A percentile compares a stretch with the other conserved stretches of the same genome.
Conservation (phyloP, 2,888 invertebrate species). For the Agrotis segetum region DNA sequence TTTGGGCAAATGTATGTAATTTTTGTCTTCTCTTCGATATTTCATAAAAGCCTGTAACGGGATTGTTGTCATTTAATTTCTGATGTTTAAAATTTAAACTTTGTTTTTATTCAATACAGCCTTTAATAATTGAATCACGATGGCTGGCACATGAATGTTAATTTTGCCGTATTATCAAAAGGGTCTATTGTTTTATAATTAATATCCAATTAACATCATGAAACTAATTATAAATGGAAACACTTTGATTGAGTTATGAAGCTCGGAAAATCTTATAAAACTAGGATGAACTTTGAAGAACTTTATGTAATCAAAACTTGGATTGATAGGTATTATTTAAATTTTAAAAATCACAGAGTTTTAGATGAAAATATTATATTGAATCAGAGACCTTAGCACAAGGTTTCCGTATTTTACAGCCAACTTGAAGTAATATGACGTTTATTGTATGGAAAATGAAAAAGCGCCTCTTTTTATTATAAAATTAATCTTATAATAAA, state of each 20-base stretch:
- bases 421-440: no score
- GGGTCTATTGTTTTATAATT: constrained; percentile 23
- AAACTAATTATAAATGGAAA: constrained; percentile 3
- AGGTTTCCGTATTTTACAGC: no score
- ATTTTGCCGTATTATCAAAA: constrained; percentile 21
- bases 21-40: background rate
- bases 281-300: background rate
- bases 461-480: no score
- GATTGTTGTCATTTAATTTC: constrained; percentile 7
- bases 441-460: no score
- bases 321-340: no score
- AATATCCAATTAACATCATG: constrained; percentile 6
- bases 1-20: no score
- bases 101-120: constrained; percentile 26
- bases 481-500: no score
- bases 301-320: background rate
- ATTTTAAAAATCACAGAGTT: no score
- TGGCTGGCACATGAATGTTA: constrained; percentile 9
- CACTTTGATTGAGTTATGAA: background rate
- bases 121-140: constrained; percentile 16
- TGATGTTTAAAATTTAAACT: background rate
- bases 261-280: background rate
- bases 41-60: background rate
- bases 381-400: no score
- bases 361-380: no score